Evolutionary conservation across 2,797 vertebrate genomes (phyloP).

Genomic region (Chrysolophus pictus): DNA sequence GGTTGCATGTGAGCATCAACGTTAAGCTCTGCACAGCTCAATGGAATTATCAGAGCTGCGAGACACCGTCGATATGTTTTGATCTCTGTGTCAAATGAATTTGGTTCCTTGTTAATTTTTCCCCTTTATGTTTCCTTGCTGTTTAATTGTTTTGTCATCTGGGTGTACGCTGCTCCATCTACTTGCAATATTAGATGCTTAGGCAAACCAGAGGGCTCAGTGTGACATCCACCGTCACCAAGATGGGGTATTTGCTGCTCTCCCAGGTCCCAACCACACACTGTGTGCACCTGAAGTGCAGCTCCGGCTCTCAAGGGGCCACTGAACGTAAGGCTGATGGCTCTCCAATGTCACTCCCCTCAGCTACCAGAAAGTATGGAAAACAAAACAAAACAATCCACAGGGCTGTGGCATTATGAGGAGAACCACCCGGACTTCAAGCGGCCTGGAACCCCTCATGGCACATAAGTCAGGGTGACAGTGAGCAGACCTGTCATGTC

Average conservation of each 20-base stretch:
- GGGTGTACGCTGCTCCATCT: background rate
- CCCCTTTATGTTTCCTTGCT: slow-evolving; percentile 62
- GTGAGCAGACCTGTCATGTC: too few relatives aligned
- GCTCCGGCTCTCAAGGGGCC: background rate
- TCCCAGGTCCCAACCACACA: background rate
- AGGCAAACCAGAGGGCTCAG: slow-evolving; percentile 21
- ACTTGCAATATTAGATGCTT: slow-evolving; percentile 32
- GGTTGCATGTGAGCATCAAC: slow-evolving; percentile 61
- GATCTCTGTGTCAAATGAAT: slow-evolving; percentile 76
- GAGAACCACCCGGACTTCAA: background rate
- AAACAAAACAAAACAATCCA: background rate
- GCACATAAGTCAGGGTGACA: too few relatives aligned
- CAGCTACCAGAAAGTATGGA: background rate
- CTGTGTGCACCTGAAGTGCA: background rate
- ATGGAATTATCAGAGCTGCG: slow-evolving; percentile 69
- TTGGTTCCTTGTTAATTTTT: slow-evolving; percentile 68
- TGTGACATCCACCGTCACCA: background rate
- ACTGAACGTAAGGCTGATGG: background rate
- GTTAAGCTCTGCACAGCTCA: slow-evolving; percentile 67
- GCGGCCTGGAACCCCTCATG: too few relatives aligned
- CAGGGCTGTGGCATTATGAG: background rate
- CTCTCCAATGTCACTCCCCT: background rate
- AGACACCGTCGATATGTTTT: slow-evolving; percentile 79
- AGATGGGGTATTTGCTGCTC: background rate
- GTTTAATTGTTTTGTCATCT: slow-evolving; percentile 70